phyloP scores from a whole-genome alignment of 2,797 vertebrate species.

The Phalloptychus januarius region DNA sequence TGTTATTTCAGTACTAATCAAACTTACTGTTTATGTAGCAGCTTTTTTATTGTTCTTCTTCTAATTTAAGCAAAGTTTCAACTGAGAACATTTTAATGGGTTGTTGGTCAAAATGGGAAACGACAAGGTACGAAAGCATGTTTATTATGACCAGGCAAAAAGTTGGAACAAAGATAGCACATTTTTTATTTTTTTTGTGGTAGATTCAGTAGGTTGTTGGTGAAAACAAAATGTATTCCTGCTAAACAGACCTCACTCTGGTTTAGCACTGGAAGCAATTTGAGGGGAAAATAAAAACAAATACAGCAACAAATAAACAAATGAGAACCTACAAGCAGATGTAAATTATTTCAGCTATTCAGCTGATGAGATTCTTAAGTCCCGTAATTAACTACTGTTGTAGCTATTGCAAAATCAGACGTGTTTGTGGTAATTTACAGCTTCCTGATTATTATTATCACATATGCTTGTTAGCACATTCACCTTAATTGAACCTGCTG shows the following conservation, averaged over 20 bases:
- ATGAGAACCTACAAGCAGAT: background rate
- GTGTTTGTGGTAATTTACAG: background rate
- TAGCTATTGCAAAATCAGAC: background rate
- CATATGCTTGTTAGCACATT: background rate
- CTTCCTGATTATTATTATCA: background rate
- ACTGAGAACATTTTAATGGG: background rate
- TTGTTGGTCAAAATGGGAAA: background rate
- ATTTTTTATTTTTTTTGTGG: no score
- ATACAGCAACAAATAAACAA: background rate
- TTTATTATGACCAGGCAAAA: background rate
- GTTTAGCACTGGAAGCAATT: background rate
- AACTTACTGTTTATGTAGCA: background rate
- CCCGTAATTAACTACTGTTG: background rate
- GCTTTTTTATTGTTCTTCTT: background rate
- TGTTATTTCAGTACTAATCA: background rate
- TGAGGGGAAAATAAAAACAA: background rate
- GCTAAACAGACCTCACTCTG: background rate
- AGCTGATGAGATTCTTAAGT: background rate
- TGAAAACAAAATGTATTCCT: background rate
- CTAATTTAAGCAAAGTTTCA: background rate
- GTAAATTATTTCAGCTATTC: background rate
- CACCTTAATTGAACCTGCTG: background rate
- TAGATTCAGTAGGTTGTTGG: background rate
- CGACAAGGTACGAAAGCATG: background rate
- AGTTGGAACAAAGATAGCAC: background rate